A percentile compares a stretch with the other conserved stretches of the same genome.
Conservation (phyloP, 37 sponge, comb jelly and placozoan species). For the Geodia barretti region DNA sequence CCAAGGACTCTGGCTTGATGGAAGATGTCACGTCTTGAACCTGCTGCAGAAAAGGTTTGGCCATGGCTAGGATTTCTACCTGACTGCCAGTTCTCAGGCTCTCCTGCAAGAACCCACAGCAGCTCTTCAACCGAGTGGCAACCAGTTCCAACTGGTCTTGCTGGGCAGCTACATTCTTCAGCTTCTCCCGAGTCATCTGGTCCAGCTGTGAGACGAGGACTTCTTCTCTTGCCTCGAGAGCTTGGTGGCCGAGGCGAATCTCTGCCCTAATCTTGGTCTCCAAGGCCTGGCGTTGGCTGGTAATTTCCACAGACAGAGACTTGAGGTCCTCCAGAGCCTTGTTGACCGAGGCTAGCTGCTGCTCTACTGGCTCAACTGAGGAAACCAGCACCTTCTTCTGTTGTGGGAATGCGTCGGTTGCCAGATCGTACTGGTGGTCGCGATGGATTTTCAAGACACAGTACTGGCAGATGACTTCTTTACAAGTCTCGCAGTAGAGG, state of each 20-base stretch:
- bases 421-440: slow-evolving; percentile 33
- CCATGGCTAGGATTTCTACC: slow-evolving; percentile 36
- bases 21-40: slow-evolving; percentile 9
- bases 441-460: slow-evolving; percentile 28
- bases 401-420: slow-evolving; percentile 14
- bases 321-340: slow-evolving; percentile 18
- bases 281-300: slow-evolving; percentile 14
- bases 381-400: slow-evolving; percentile 17
- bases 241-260: slow-evolving; percentile 15
- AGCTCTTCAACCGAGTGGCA: slow-evolving; percentile 23
- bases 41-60: slow-evolving; percentile 6
- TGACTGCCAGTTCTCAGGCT: slow-evolving; percentile 28
- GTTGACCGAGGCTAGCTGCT: slow-evolving; percentile 15
- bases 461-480: slow-evolving; percentile 38
- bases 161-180: slow-evolving; percentile 28
- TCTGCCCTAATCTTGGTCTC: not conserved
- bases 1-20: slow-evolving; percentile 3
- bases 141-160: slow-evolving; percentile 19
- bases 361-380: slow-evolving; percentile 13
- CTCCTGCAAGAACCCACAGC: slow-evolving; percentile 14
- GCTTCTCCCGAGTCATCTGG: slow-evolving; percentile 15
- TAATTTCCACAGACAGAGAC: not conserved
- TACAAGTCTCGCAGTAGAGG: slow-evolving; percentile 58
- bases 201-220: slow-evolving; percentile 12
- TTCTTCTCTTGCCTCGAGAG: slow-evolving; percentile 14